These are phyloP conservation scores for Heliconius cydno DNA, from an alignment of 2,888 invertebrate genomes.

Conservation along the genomic window DNA sequence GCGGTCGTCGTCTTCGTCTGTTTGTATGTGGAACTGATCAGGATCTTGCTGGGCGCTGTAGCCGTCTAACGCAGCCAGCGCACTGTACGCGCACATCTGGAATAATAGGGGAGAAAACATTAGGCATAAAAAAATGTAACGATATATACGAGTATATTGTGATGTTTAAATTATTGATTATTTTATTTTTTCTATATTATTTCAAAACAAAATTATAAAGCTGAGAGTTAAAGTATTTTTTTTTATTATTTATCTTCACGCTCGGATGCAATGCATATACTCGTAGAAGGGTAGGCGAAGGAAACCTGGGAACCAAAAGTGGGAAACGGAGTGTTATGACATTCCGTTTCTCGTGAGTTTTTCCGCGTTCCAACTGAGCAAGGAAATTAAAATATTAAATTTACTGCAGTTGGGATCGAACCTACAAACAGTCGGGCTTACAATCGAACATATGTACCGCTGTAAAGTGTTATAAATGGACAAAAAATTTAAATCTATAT, in stretches of 20 bases:
- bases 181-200: neutral
- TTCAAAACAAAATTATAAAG: neutral
- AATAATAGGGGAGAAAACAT: neutral
- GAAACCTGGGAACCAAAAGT: too few species aligned
- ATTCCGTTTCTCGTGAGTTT: too few species aligned
- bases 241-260: neutral
- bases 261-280: too few species aligned
- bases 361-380: too few species aligned
- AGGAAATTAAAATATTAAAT: too few species aligned
- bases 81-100: constrained; percentile 72
- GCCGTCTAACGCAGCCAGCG: constrained; percentile 72
- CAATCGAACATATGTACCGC: too few species aligned
- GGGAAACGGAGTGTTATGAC: too few species aligned
- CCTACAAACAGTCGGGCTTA: too few species aligned
- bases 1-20: constrained; percentile 95
- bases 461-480: neutral
- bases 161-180: neutral
- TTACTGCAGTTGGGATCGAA: too few species aligned
- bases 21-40: constrained; percentile 95
- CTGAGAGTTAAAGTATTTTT: neutral
- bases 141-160: too few species aligned
- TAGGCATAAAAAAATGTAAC: neutral
- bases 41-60: constrained; percentile 86
- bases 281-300: too few species aligned
- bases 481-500: neutral